Base-by-base conservation (phyloP, 2,888 invertebrate species). In the Tetanocera ferruginea region DNA sequence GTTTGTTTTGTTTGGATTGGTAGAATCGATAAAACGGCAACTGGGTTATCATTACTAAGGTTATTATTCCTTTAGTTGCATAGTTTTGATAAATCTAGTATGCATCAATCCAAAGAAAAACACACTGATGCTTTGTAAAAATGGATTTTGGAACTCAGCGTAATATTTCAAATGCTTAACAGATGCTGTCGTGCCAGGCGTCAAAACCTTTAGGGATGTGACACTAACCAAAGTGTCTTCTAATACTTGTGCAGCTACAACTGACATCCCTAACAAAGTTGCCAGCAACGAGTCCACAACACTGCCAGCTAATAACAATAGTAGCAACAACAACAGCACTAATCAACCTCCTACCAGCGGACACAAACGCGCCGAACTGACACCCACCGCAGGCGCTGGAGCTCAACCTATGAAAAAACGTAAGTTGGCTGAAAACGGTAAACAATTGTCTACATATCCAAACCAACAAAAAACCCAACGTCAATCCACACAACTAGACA, bases 401-500 rank as follows among this genome's bases (percentile, higher is more conserved):
- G 90, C 80, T 90, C 82, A 81, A 23, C 82, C 82, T 5, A 8
- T 77, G 9, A 83, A 83, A 80, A 83, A 83, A 78, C 83, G 83
- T 82, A 83, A 83, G 82, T 83, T 82, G 81, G 80, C 79, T 74
- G 78, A 80, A 80, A 72, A 77, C 64, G 79, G 78, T 78, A 79
- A 81, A 77, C 23, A 80, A 49, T 75, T 74, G 62, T 17, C 76
- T 80, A 90, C 76, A 55, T 81, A 67, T 79, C 72, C 76, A 52
- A 34, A 43, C 25, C 51, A 17, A 28, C 73, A 72, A 77, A 81
- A 78, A 79, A 75, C 72, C 76, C 77, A 17, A 79, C 79, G 78
- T 78, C 67, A 79, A 76, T 79, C 76, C 73, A 77, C 90, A 31
- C 85, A 88, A 80, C 87, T 89, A 79, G 91, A 91, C 19, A 85